Percentiles rank a stretch among this genome's conserved stretches.
These are phyloP conservation scores for Stigmatopora nigra DNA, from an alignment of 2,113 vertebrate species.

Conservation along the genomic window DNA sequence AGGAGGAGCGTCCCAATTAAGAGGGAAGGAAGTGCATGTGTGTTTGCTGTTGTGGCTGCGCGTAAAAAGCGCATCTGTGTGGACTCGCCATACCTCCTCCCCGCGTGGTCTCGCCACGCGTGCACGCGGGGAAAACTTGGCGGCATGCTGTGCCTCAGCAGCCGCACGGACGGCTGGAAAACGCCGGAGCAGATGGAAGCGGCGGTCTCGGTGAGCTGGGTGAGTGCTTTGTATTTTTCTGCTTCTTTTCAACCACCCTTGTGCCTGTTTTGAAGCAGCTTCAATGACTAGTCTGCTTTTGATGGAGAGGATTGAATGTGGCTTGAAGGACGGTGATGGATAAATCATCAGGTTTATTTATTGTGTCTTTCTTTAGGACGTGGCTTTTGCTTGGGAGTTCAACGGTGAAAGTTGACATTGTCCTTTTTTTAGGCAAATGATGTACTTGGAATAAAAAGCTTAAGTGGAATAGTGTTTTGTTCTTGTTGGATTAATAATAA, in stretches of 20 bases:
- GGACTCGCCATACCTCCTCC: conserved; percentile 1
- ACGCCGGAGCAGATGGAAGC: conserved; percentile 40
- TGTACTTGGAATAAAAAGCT: too few relatives aligned
- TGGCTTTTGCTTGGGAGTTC: background rate
- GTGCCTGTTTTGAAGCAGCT: background rate
- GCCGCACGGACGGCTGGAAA: conserved; percentile 8
- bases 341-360: background rate
- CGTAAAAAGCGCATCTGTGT: conserved; percentile 7
- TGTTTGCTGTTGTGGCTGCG: background rate
- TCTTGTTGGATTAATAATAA: background rate
- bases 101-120: conserved; percentile 2
- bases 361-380: background rate
- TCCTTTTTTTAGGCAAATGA: background rate
- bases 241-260: background rate
- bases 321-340: background rate
- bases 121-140: conserved; percentile 44
- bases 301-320: background rate
- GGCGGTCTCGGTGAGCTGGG: conserved; percentile 24
- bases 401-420: background rate
- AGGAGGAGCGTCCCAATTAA: background rate
- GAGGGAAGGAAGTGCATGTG: background rate
- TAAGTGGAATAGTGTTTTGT: background rate
- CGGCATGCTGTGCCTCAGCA: conserved; percentile 28
- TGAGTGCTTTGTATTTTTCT: conserved; percentile 26
- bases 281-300: background rate